These are phyloP conservation scores for Australoheros scitulus DNA, from an alignment of 2,113 vertebrate species.

Conservation along the genomic window DNA sequence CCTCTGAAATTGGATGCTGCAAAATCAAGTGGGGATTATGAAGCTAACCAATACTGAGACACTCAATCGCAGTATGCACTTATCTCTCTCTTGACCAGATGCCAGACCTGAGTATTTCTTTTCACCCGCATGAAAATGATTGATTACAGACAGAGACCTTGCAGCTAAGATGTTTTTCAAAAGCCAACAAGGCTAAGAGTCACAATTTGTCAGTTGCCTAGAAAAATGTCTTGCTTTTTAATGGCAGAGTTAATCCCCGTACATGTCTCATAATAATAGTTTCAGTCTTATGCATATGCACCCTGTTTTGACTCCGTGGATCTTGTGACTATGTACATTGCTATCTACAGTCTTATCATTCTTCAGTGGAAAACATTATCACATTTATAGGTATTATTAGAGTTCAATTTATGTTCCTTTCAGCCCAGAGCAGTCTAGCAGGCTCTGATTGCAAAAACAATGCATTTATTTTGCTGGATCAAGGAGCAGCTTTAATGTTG, in stretches of 20 bases:
- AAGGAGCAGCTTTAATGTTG: constrained; percentile 24
- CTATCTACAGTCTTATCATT: constrained; percentile 43
- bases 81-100: constrained; percentile 34
- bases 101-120: constrained; percentile 15
- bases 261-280: neutral
- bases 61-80: constrained; percentile 4
- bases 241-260: constrained; percentile 28
- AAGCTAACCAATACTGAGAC: constrained; percentile 22
- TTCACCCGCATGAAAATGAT: constrained; percentile 13
- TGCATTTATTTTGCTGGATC: constrained; percentile 31
- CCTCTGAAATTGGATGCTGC: constrained; percentile 55
- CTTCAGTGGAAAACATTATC: constrained; percentile 64
- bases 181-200: neutral
- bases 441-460: constrained; percentile 38
- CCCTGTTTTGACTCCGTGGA: constrained; percentile 16
- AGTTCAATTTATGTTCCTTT: constrained; percentile 55
- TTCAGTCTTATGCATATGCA: constrained; percentile 14
- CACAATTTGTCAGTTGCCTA: constrained; percentile 1
- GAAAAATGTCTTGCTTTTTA: constrained; percentile 1
- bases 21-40: constrained; percentile 51
- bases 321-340: constrained; percentile 51
- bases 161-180: neutral
- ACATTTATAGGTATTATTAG: constrained; percentile 61
- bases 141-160: constrained; percentile 7
- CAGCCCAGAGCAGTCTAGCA: constrained; percentile 35